These are phyloP conservation scores for Proales similis DNA, from an alignment of 1,140 invertebrate genomes.

Conservation along the genomic window DNA sequence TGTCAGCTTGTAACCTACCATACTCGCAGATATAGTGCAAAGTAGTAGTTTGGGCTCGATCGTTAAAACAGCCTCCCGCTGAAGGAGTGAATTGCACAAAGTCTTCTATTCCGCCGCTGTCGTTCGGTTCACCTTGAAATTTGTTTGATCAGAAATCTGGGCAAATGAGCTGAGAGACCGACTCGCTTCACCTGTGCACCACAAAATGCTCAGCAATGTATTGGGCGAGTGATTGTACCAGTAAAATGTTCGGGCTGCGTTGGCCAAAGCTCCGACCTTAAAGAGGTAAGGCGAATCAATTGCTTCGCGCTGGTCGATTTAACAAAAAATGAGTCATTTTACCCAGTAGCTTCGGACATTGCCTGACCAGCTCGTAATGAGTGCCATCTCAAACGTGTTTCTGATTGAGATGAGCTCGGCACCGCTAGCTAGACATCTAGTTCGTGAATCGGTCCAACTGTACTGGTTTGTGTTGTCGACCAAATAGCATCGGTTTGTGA, in stretches of 20 bases:
- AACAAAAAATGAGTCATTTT: too few species aligned
- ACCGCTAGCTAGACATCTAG: neutral
- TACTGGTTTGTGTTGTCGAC: neutral
- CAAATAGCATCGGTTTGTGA: slow-evolving; percentile 12
- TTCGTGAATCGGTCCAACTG: neutral
- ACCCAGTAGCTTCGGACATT: slow-evolving; percentile 22
- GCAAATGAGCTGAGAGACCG: too few species aligned
- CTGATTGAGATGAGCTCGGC: slow-evolving; percentile 24
- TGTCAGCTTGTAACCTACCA: too few species aligned
- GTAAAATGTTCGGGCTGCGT: neutral
- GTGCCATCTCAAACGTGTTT: slow-evolving; percentile 26
- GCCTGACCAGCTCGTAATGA: slow-evolving; percentile 11
- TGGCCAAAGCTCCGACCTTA: neutral
- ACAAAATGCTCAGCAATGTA: neutral
- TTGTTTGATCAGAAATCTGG: too few species aligned
- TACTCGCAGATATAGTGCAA: too few species aligned
- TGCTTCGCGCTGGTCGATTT: neutral
- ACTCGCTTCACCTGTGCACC: slow-evolving; percentile 29
- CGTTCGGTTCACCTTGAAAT: too few species aligned
- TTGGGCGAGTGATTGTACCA: neutral
- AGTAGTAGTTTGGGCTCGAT: too few species aligned
- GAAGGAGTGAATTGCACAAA: too few species aligned
- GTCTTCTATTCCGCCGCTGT: too few species aligned
- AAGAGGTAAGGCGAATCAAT: neutral
- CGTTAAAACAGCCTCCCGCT: too few species aligned